Conservation (phyloP, 2,113 vertebrate species). For the Australoheros scitulus region DNA sequence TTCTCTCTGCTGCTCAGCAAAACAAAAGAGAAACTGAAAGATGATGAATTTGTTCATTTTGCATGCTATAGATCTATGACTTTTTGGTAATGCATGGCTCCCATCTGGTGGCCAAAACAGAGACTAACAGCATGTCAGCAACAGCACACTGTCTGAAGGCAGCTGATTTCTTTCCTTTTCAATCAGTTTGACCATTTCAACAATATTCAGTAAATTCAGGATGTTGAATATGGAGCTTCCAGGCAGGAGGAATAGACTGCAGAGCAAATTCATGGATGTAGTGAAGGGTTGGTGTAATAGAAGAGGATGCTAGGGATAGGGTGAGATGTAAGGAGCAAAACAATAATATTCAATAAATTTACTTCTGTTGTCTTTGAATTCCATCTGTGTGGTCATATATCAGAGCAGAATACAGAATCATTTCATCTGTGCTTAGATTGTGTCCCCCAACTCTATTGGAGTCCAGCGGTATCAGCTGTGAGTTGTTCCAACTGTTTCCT, state of each 20-base stretch:
- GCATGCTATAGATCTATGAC: not conserved
- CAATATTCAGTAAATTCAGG: not conserved
- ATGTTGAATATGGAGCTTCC: not conserved
- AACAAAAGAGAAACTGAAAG: not conserved
- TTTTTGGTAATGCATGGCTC: conserved; percentile 16
- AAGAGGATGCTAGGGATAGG: not conserved
- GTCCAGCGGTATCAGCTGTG: too few species aligned
- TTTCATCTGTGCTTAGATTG: not conserved
- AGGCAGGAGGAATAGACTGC: accelerated
- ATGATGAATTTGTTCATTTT: conserved; percentile 8
- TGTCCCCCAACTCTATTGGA: too few species aligned
- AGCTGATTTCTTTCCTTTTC: not conserved
- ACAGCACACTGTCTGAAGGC: not conserved
- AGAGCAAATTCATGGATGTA: not conserved
- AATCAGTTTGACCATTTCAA: not conserved
- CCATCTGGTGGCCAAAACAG: conserved; percentile 47
- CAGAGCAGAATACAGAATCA: not conserved
- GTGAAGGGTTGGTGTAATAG: not conserved
- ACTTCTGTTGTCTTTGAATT: not conserved
- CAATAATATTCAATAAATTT: not conserved
- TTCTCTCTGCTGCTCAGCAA: not conserved
- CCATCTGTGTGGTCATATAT: not conserved
- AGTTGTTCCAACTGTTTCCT: too few species aligned
- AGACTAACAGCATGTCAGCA: not conserved
- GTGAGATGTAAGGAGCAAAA: not conserved